phyloP scores from a whole-genome alignment of 2,888 invertebrate species.

The Anticlea derivata region DNA sequence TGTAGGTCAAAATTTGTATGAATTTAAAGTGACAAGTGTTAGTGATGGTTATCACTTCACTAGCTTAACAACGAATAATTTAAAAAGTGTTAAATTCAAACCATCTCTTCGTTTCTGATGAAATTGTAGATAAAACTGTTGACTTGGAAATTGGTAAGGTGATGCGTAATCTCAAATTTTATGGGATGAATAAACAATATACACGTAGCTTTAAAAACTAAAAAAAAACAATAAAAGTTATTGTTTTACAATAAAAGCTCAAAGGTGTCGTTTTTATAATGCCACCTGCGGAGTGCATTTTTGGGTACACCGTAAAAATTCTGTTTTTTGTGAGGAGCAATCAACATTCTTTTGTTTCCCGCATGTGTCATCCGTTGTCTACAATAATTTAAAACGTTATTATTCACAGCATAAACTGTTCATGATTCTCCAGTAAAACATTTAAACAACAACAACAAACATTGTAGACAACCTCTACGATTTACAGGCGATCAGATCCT shows the following conservation, averaged over 20 bases:
- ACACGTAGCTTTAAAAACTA: slow-evolving; percentile 17
- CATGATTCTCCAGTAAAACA: background rate
- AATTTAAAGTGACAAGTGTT: too few species aligned
- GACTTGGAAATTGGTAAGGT: slow-evolving; percentile 8
- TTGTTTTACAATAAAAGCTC: slow-evolving; percentile 51
- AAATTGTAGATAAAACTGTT: slow-evolving; percentile 16
- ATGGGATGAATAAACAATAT: slow-evolving; percentile 9
- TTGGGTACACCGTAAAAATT: slow-evolving; percentile 49
- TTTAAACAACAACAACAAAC: background rate
- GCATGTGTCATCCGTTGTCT: slow-evolving; percentile 55
- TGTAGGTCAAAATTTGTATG: too few species aligned
- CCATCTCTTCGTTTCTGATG: too few species aligned
- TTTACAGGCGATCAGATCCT: too few species aligned
- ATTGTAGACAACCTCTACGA: too few species aligned
- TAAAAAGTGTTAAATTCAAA: too few species aligned
- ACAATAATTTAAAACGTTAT: slow-evolving; percentile 49
- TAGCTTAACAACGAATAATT: too few species aligned
- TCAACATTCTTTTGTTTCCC: slow-evolving; percentile 54
- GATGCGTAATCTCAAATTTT: slow-evolving; percentile 11
- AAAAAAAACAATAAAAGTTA: slow-evolving; percentile 41
- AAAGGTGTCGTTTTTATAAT: slow-evolving; percentile 56
- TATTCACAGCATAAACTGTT: slow-evolving; percentile 9
- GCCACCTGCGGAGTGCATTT: slow-evolving; percentile 63
- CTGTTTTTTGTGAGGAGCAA: slow-evolving; percentile 46
- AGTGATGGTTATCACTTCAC: too few species aligned